Conservation (phyloP, 1,140 invertebrate genomes). For the Panagrolaimus sp. region DNA sequence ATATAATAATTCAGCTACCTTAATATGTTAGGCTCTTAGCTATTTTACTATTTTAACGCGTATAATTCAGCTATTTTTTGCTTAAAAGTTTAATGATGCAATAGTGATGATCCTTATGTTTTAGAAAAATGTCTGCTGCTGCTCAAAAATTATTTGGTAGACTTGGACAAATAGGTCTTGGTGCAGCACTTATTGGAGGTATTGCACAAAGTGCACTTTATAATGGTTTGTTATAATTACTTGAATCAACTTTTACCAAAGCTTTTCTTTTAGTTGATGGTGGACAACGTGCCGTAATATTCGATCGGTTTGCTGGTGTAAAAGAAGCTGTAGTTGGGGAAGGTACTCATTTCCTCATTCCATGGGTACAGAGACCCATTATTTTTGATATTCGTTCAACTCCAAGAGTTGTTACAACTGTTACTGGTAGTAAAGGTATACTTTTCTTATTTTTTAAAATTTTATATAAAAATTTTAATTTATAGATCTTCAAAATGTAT, state of each 20-base stretch:
- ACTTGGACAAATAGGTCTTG: conserved; percentile 82
- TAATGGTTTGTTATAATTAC: conserved; percentile 71
- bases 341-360: conserved; percentile 97
- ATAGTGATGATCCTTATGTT: background rate
- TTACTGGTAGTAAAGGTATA: conserved; percentile 74
- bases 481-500: conserved; percentile 99
- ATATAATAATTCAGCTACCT: too few species aligned
- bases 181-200: conserved; percentile 77
- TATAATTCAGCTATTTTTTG: background rate
- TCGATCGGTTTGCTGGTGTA: conserved; percentile 92
- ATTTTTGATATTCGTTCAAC: conserved; percentile 93
- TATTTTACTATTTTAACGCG: background rate
- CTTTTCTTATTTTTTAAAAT: too few species aligned
- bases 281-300: conserved; percentile 95
- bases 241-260: background rate
- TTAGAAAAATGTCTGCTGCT: conserved; percentile 21
- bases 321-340: conserved; percentile 86
- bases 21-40: background rate
- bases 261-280: conserved; percentile 79
- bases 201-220: conserved; percentile 94
- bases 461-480: too few species aligned
- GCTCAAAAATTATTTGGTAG: conserved; percentile 79
- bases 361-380: conserved; percentile 94
- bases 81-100: background rate
- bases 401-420: conserved; percentile 88